Base-by-base conservation (phyloP, 1,140 invertebrate genomes). In the Coenobita brevimanus region DNA sequence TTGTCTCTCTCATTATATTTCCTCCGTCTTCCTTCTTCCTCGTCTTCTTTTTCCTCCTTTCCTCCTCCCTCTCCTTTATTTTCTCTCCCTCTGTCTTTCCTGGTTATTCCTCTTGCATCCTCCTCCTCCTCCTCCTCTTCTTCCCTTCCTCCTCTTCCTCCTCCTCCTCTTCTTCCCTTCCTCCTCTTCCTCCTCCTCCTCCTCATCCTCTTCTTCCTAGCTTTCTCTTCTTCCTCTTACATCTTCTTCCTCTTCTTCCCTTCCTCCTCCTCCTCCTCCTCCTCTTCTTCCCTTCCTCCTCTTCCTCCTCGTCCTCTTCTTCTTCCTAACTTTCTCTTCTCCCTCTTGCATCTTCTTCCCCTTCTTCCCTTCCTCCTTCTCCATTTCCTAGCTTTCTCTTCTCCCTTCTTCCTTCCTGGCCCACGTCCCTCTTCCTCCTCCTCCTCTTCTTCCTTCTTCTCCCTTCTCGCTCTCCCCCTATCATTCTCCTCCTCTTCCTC, bases 381-480 rank as follows among this genome's bases (percentile, higher is more conserved):
- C 17, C 1, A 30, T 10, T 67, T 33, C 36, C 62, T 67, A 24
- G 27, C 62, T 67, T 33, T 67, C 62, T 67, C 62, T 67, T 33
- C 36, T 33, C 36, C 62, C 36, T 33, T 67, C 62, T 67, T 33
- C 36, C 62, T 67, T 33, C 36, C 62, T 67, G 24, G 27, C 62
- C 36, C 62, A 30, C 62, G 27, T 33, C 36, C 62, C 36, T 33
- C 36, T 33, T 67, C 62, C 36, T 33, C 36, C 62, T 67, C 62
- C 36, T 33, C 36, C 62, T n/a, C n/a, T n/a, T 33, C 13, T 6
- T 71, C 67, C 41, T 21, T 71, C 67, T 24, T 21, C 1, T 38
- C 21, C 67, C 41, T 36, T 69, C 64, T 64, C 62, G n/a, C 62
- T 64, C 62, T 64, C 62, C 30, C 62, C 30, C 62, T 64, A n/a